Base-by-base conservation (phyloP, 2,113 vertebrate species). In the Siphamia tubifer region DNA sequence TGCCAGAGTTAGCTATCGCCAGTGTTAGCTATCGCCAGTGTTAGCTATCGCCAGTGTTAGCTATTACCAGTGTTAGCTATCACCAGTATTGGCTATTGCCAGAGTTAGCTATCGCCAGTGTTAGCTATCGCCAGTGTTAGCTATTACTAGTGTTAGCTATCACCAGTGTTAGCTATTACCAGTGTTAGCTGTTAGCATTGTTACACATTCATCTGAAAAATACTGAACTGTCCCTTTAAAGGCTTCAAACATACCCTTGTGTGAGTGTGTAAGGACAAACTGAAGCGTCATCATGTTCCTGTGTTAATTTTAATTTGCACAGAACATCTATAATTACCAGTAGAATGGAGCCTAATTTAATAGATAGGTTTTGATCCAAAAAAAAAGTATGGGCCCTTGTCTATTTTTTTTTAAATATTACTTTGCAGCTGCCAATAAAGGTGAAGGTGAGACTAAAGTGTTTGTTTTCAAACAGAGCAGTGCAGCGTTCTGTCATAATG, bases 401-500 rank as follows among this genome's bases (percentile, higher is more conserved):
- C 35, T 15, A 21, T 48, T 30, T 20, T 27, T 32, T 36, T 6
- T 58, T 24, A 60, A 57, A 32, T 73, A 72, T 63, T 21, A 16
- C 54, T 43, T 51, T 19, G 20, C 31, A 28, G 68, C 58, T 73
- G 70, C 60, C 58, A 54, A 21, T 43, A 38, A 30, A 74, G 73
- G 53, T 78, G 77, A 74, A 73, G 70, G 69, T 65, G 27, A 47
- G 15, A 76, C 4, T 30, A 19, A 70, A 77, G 64, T 58, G 62
- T 61, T 63, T 70, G 64, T 51, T 45, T 62, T 31, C 43, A 68
- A 6, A 27, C 25, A 34, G 5, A 69, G 71, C 51, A 3, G 12
- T 60, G 28, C 39, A 28, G 53, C 52, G 74, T 77, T 69, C 66
- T 43, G 34, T 87, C 82, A 74, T 68, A 64, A 73, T 58, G 52